These are phyloP conservation scores for Diplosoma virens DNA, from an alignment of 23 tunicate genomes.

Conservation along the genomic window DNA sequence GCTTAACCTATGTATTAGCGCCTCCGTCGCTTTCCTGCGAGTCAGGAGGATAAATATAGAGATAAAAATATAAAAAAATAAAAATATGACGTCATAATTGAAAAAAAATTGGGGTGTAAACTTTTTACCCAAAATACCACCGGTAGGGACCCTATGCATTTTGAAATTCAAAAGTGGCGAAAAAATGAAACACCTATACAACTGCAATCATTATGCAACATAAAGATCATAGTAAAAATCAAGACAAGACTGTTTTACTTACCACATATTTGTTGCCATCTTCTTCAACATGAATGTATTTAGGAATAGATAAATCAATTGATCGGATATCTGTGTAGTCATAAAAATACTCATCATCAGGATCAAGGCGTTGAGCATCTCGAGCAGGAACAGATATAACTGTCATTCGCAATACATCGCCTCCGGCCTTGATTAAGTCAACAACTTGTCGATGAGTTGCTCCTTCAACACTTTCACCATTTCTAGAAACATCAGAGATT, in stretches of 20 bases:
- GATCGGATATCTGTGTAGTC: slow-evolving; percentile 71
- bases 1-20: too few species aligned
- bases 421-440: slow-evolving; percentile 85
- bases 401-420: slow-evolving; percentile 63
- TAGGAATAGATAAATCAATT: slow-evolving; percentile 58
- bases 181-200: background rate
- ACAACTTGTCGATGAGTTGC: slow-evolving; percentile 92
- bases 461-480: slow-evolving; percentile 83
- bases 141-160: too few species aligned
- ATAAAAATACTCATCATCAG: slow-evolving; percentile 91
- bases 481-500: too few species aligned
- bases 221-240: too few species aligned
- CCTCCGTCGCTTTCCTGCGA: too few species aligned
- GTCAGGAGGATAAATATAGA: too few species aligned
- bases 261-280: slow-evolving; percentile 79
- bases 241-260: slow-evolving; percentile 7
- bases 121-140: too few species aligned
- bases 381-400: slow-evolving; percentile 89
- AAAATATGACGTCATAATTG: too few species aligned
- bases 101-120: too few species aligned
- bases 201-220: too few species aligned
- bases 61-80: too few species aligned
- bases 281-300: slow-evolving; percentile 68
- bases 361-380: slow-evolving; percentile 92
- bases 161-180: too few species aligned